These are phyloP conservation scores for Australoheros facetus DNA, from an alignment of 2,797 vertebrate species.

Conservation along the genomic window DNA sequence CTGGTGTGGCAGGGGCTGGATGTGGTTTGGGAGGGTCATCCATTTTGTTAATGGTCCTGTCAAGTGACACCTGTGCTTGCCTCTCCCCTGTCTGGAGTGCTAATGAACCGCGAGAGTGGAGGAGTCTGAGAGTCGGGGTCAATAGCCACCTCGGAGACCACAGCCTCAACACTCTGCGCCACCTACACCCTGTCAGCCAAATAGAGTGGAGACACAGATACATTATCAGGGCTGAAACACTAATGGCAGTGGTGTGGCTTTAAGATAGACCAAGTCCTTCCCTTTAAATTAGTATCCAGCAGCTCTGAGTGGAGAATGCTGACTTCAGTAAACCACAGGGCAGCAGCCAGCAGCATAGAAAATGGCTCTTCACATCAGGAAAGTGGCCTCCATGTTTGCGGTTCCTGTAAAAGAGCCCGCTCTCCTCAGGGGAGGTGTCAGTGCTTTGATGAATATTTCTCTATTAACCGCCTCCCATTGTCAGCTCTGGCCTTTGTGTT, in stretches of 20 bases:
- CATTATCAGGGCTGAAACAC: constrained; percentile 50
- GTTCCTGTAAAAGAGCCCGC: constrained; percentile 54
- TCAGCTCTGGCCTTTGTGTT: constrained; percentile 82
- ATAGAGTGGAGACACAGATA: constrained; percentile 55
- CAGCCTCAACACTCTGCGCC: constrained; percentile 41
- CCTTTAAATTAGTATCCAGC: constrained; percentile 51
- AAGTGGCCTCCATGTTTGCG: constrained; percentile 47
- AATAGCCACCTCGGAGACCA: constrained; percentile 68
- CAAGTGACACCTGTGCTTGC: constrained; percentile 86
- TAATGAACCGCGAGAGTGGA: constrained; percentile 81
- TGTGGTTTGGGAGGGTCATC: constrained; percentile 79
- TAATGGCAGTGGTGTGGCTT: constrained; percentile 44
- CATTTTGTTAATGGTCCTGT: constrained; percentile 86
- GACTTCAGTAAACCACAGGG: constrained; percentile 50
- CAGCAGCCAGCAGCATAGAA: constrained; percentile 37
- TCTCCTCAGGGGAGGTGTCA: constrained; percentile 76
- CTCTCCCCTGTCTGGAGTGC: constrained; percentile 83
- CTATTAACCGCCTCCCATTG: constrained; percentile 82
- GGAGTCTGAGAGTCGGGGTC: constrained; percentile 75
- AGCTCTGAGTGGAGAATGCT: constrained; percentile 24
- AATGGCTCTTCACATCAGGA: constrained; percentile 52
- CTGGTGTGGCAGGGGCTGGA: constrained; percentile 72
- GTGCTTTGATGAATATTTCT: constrained; percentile 83
- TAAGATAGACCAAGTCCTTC: constrained; percentile 52
- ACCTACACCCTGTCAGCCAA: constrained; percentile 67